Evolutionary conservation across 1,140 invertebrate species (phyloP).

Genomic region (Carcinoscorpius rotundicauda): DNA sequence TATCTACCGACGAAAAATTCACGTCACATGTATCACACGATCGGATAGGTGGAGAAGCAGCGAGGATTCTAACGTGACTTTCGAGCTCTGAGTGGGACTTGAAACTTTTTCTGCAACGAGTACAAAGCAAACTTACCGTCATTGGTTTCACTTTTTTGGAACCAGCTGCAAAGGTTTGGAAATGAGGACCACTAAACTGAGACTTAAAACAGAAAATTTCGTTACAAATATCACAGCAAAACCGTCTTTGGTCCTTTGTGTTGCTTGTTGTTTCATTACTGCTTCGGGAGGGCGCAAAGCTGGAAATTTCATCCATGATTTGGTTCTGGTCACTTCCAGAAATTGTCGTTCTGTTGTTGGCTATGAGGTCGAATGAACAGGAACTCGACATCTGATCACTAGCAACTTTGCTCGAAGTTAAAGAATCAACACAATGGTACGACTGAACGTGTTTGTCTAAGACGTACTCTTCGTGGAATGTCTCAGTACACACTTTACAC

Average conservation of each 20-base stretch:
- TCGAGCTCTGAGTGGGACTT: conserved; percentile 73
- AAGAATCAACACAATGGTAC: conserved; percentile 39
- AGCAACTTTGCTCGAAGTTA: conserved; percentile 13
- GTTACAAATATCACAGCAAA: conserved; percentile 50
- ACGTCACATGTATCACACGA: conserved; percentile 95
- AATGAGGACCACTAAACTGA: conserved; percentile 37
- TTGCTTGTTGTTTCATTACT: too few species aligned
- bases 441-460: conserved; percentile 68
- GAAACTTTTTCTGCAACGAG: conserved; percentile 79
- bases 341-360: too few species aligned
- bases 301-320: too few species aligned
- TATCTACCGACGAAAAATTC: conserved; percentile 63
- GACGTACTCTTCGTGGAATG: conserved; percentile 78
- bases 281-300: too few species aligned
- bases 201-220: conserved; percentile 46
- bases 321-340: too few species aligned
- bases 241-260: conserved; percentile 16
- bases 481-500: conserved; percentile 62
- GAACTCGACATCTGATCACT: conserved; percentile 3
- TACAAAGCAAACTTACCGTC: conserved; percentile 58
- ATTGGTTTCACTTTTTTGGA: conserved; percentile 23
- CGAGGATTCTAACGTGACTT: conserved; percentile 63
- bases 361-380: too few species aligned
- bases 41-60: conserved; percentile 51
- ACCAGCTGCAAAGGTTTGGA: conserved; percentile 38